Base-by-base conservation (phyloP, 2,113 vertebrate species). In the Ptychochromis oligacanthus region DNA sequence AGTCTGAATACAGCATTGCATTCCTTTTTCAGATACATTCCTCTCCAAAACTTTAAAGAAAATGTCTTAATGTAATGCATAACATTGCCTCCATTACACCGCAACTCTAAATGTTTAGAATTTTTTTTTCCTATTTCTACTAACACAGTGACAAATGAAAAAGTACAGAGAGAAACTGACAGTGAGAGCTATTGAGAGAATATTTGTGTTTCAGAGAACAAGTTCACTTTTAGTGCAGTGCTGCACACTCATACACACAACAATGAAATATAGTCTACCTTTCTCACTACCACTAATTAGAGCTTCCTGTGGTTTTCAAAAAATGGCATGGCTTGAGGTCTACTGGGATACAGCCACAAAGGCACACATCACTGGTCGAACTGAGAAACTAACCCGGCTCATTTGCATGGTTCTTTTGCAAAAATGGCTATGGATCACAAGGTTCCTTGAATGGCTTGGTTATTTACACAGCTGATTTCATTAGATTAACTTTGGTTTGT, bases 21-120 rank as follows among this genome's bases (percentile, higher is more conserved):
- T 95, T 95, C 94, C 95, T 95, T 95, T 95, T 95, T 95, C 95
- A 95, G 93, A 95, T 93, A 95, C 95, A 95, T 95, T 95, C 95
- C 95, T 95, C 92, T 94, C 93, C 91, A 93, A 90, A 93, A 93
- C 88, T 85, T 84, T 88, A 83, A 93, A 93, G 89, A 93, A 93
- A 93, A 89, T 94, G 93, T 95, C 94, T 95, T 94, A 93, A 94
- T 92, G 93, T 93, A 90, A 93, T 92, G 93, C 94, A 94, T 95
- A 94, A 88, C 95, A 94, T 95, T 93, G 94, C 94, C 94, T 95
- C 93, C 93, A 95, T 95, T 83, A 89, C 91, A 91, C 88, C 78
- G 90, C 94, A 86, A 91, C 89, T 93, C 88, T 81, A 83, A 91
- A 91, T 91, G 80, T 93, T 91, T 91, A 77, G 40, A 87, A 87